A percentile compares a stretch with the other conserved stretches of the same genome.
Evolutionary conservation across 2,888 invertebrate genomes (phyloP).

Genomic region (Macaria notata): DNA sequence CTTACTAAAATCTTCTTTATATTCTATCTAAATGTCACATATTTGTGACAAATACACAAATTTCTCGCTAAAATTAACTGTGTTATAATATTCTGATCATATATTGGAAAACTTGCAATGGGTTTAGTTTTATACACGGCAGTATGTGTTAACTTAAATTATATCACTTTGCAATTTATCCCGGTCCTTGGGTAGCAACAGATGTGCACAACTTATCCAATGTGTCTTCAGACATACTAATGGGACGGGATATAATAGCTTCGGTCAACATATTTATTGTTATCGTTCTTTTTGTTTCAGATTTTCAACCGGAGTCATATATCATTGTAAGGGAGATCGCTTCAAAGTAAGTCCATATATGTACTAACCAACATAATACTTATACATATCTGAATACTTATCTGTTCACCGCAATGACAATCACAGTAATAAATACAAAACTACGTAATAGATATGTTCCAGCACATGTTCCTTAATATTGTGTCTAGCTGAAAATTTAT

Average conservation of each 20-base stretch:
- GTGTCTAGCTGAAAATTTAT: constrained; percentile 58
- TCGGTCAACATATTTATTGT: not conserved
- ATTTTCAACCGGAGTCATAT: constrained; percentile 78
- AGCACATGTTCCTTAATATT: constrained; percentile 41
- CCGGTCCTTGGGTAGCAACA: constrained; percentile 28
- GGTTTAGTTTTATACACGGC: constrained; percentile 73
- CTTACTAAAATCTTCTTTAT: too few relatives aligned
- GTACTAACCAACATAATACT: not conserved
- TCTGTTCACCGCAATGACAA: constrained; percentile 36
- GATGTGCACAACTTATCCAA: constrained; percentile 22
- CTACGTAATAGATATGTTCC: constrained; percentile 9
- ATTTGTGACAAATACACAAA: too few relatives aligned
- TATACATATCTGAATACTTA: constrained; percentile 1
- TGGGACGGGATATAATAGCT: not conserved
- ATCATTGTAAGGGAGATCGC: constrained; percentile 69
- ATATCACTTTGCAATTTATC: constrained; percentile 58
- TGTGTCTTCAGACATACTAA: constrained; percentile 1
- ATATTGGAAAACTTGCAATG: constrained; percentile 80
- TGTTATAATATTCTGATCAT: constrained; percentile 73
- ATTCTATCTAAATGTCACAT: too few relatives aligned
- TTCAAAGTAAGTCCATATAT: constrained; percentile 63
- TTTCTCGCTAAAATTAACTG: constrained; percentile 47
- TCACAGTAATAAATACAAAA: constrained; percentile 19
- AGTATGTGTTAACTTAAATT: constrained; percentile 65
- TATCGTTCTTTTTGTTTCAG: constrained; percentile 59